phyloP scores from a whole-genome alignment of 2,888 invertebrate species.

The Eulithis testata region DNA sequence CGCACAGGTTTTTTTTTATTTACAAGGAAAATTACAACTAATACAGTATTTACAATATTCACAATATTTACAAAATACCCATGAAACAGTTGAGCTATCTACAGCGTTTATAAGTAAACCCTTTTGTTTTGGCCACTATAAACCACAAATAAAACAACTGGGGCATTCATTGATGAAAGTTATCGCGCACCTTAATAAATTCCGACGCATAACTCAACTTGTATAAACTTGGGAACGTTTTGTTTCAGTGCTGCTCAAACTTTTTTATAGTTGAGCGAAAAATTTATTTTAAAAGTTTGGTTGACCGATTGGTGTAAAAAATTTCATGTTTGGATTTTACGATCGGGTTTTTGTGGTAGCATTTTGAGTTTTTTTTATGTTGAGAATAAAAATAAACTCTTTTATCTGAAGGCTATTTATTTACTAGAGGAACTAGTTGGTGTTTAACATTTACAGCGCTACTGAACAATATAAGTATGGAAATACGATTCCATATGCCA shows the following conservation, averaged over 20 bases:
- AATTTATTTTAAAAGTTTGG: constrained; percentile 3
- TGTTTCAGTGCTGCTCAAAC: constrained; percentile 22
- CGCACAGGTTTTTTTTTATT: no score
- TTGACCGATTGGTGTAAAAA: constrained; percentile 4
- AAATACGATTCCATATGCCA: no score
- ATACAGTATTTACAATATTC: no score
- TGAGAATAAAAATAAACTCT: background rate
- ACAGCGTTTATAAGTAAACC: no score
- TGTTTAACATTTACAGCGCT: no score
- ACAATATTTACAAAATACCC: no score
- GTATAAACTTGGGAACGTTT: constrained; percentile 45
- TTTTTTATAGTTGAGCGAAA: constrained; percentile 7
- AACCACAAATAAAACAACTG: constrained; percentile 46
- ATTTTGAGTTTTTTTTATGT: background rate
- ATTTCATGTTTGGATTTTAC: background rate
- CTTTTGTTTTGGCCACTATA: background rate
- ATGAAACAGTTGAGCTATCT: no score
- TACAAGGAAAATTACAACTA: no score
- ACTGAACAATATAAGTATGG: no score
- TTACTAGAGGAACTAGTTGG: no score
- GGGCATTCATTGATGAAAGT: constrained; percentile 52
- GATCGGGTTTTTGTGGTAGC: background rate
- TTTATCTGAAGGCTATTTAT: background rate
- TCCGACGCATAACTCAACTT: constrained; percentile 47
- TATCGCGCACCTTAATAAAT: constrained; percentile 46